phyloP scores from a whole-genome alignment of 1,140 invertebrate genomes.

The Brachystomella parvula region DNA sequence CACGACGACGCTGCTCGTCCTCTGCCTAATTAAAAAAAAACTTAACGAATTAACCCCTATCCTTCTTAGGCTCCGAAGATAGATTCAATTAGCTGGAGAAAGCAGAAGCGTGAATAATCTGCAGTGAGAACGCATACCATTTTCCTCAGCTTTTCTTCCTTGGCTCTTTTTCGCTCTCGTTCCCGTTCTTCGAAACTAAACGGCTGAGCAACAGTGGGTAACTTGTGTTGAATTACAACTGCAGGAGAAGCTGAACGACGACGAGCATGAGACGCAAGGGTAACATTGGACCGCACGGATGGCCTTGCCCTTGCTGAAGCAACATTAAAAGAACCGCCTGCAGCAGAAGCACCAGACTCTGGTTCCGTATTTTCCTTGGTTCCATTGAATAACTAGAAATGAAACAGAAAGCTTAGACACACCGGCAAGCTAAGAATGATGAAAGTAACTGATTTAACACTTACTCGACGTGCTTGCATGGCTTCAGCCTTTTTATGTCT shows the following conservation, averaged over 20 bases:
- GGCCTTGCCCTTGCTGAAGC: neutral
- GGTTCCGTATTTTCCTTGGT: neutral
- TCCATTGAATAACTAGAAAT: neutral
- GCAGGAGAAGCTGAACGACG: neutral
- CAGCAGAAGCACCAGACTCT: neutral
- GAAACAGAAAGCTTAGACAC: neutral
- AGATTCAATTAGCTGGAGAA: neutral
- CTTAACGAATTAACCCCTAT: neutral
- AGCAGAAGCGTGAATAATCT: neutral
- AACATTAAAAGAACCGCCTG: neutral
- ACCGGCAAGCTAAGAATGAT: neutral
- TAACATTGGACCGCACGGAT: neutral
- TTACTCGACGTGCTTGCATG: neutral
- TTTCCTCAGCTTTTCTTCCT: slow-evolving; percentile 48
- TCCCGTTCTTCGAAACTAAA: slow-evolving; percentile 52
- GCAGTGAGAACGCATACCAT: neutral
- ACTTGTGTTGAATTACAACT: neutral
- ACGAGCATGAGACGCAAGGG: neutral
- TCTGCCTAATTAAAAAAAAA: slow-evolving; percentile 27
- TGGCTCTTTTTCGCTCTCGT: slow-evolving; percentile 44
- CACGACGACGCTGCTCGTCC: slow-evolving; percentile 43
- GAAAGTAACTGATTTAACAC: neutral
- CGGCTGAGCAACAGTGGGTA: slow-evolving; percentile 41
- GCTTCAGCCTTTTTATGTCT: slow-evolving; percentile 20
- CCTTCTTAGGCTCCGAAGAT: neutral